Base-by-base conservation (phyloP, 2,888 invertebrate genomes). In the Antitype chi region DNA sequence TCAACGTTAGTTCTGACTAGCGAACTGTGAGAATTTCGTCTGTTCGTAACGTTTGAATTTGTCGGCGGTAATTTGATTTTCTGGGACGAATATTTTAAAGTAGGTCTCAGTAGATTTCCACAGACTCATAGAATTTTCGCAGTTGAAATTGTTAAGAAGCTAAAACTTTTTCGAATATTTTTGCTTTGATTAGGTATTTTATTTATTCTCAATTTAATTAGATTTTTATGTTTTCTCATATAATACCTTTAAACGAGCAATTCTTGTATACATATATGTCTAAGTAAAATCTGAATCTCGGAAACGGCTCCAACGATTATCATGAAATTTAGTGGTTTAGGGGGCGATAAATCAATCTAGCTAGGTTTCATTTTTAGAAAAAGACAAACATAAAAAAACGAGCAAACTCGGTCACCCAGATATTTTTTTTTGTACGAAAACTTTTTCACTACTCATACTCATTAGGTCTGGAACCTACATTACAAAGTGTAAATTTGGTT, bases 41-140 rank as follows among this genome's bases (percentile, higher is more conserved):
- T 47, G 62, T 59, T 67, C 52, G 15, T 63, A 47, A 53, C 64
- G 25, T 69, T 57, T 59, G 53, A 60, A 60, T 80, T 85, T 59
- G 32, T 38, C 66, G 52, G 25, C 43, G 17, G 32, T 55, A 70
- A 81, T 70, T 69, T 38, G 25, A 70, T 70, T 85, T 85, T 60
- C 62, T 75, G 28, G 6, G 47, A 23, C 38, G 57, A 63, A 81
- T 70, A 70, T 64, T 82, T 71, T 75, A n/a, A 80, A 85, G 53
- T 70, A 59, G 23, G 6, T 57, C 57, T 70, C 55, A 9, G 81
- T 70, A 38, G 23, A 63, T 70, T 53, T 70, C 63, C 52, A 32
- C 20, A 47, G 57, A 38, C 38, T 67, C 66, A 17, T 47, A 53
- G 57, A 72, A 60, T 57, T 60, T 74, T 70, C 20, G 11, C 15